Evolutionary conservation across 2,797 vertebrate genomes (phyloP).

Genomic region (Atherinosoma microstoma): DNA sequence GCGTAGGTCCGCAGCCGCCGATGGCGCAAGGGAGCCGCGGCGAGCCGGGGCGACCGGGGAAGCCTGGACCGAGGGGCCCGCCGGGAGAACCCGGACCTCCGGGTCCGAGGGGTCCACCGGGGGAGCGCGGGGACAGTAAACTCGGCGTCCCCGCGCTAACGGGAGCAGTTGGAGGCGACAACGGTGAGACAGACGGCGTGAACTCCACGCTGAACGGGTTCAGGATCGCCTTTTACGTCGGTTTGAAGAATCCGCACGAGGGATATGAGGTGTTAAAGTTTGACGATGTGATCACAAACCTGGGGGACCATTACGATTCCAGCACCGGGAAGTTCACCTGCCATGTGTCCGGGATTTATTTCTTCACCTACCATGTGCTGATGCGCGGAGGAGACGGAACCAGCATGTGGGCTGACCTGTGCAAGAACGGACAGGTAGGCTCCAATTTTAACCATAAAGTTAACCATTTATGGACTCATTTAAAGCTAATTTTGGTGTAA

Average conservation of each 20-base stretch:
- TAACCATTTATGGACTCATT: too few relatives aligned
- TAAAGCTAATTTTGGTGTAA: too few relatives aligned
- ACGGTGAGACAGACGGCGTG: slow-evolving; percentile 79
- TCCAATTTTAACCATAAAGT: too few relatives aligned
- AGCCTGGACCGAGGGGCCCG: slow-evolving; percentile 88
- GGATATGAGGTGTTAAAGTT: slow-evolving; percentile 96
- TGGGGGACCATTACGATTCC: slow-evolving; percentile 93
- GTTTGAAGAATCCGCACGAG: slow-evolving; percentile 94
- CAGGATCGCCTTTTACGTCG: slow-evolving; percentile 94
- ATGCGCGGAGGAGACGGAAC: slow-evolving; percentile 97
- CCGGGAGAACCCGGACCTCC: slow-evolving; percentile 91
- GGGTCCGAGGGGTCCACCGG: slow-evolving; percentile 90
- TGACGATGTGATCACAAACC: slow-evolving; percentile 96
- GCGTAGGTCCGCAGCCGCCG: slow-evolving; percentile 83
- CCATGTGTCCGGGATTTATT: slow-evolving; percentile 94
- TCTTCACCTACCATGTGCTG: slow-evolving; percentile 95
- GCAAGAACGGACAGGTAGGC: slow-evolving; percentile 94
- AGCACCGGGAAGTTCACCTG: slow-evolving; percentile 94
- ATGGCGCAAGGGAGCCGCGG: slow-evolving; percentile 91
- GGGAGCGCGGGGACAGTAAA: slow-evolving; percentile 85
- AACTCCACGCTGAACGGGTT: slow-evolving; percentile 80
- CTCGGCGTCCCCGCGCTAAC: slow-evolving; percentile 77
- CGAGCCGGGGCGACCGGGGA: slow-evolving; percentile 89
- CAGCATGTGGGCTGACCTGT: slow-evolving; percentile 98
- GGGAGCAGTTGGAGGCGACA: slow-evolving; percentile 75